These are phyloP conservation scores for Gymnocypris eckloni DNA, from an alignment of 2,797 vertebrate genomes.

Conservation along the genomic window DNA sequence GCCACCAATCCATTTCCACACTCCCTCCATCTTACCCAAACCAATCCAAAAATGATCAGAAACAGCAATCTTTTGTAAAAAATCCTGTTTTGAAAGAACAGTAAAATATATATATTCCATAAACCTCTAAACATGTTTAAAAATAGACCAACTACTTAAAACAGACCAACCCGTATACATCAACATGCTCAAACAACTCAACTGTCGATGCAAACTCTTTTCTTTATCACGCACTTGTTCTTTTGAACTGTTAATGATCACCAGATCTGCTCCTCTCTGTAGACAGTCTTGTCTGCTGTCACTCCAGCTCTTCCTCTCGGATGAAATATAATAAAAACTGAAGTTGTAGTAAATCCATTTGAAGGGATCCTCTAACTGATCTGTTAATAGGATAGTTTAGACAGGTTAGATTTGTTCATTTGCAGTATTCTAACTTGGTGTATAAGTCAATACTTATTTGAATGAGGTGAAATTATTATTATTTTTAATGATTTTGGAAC, in stretches of 20 bases:
- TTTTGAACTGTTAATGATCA: background rate
- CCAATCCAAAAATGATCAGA: background rate
- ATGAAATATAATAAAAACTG: background rate
- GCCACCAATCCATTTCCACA: background rate
- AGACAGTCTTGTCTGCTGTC: background rate
- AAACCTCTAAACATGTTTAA: no score
- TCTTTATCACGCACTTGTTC: background rate
- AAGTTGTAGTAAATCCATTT: background rate
- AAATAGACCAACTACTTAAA: no score
- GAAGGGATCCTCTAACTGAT: background rate
- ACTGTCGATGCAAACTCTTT: no score
- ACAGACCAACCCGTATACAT: no score
- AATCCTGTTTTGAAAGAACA: background rate
- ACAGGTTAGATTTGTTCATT: no score
- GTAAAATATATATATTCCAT: no score
- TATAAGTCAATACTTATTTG: no score
- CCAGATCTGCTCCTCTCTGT: conserved; percentile 1
- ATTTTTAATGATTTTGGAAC: background rate
- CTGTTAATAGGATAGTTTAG: background rate
- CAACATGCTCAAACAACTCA: no score
- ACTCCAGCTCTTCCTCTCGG: background rate
- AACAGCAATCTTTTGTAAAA: background rate
- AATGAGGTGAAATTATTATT: no score
- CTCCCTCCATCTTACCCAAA: background rate
- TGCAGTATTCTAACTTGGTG: no score